Evolutionary conservation across 2,113 vertebrate genomes (phyloP), one percentile per base, ranked within the genome.

Genomic region (Fulica atra): DNA sequence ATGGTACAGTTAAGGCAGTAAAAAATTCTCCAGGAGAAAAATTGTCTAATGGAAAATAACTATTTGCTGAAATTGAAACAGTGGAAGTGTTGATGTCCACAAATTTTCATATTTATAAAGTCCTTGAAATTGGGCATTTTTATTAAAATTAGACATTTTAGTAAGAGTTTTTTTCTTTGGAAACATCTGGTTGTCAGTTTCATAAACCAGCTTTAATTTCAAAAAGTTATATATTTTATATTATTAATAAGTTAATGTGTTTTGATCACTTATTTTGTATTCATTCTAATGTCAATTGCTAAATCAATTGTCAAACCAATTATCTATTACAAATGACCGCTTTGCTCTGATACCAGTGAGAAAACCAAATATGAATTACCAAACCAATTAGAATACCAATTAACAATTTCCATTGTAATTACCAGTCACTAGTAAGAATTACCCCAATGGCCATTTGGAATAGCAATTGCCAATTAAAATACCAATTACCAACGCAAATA

Each of bases 391-490:
- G 88, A 93, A 93, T 85, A 87, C 72, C 92, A 95, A 94, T 96
- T 96, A 94, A 93, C 80, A 91, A 92, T 95, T 93, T 96, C 77
- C 89, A 91, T 76, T 92, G 86, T 93, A 93, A 97, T 96, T 96
- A 91, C 91, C 73, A 94, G 65, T 81, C 51, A 72, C 88, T 81
- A 92, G 88, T 91, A 92, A 82, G 91, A 87, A 92, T 92, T 86
- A 80, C 83, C 91, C 86, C 96, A 84, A 89, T 85, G 92, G 94
- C 91, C 88, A 89, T 97, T 96, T 94, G 69, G 73, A 97, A 93
- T 80, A 87, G 61, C 93, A 91, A 91, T 93, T 91, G 77, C 88
- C 80, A 96, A 96, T 96, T 96, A 95, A 93, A 96, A 94, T 94
- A 61, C 83, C 93, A 96, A 95, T 96, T 96, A 96, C 86, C 80